These are phyloP conservation scores for Gallinago paraguaiae DNA, from an alignment of 2,113 vertebrate species.

Conservation along the genomic window DNA sequence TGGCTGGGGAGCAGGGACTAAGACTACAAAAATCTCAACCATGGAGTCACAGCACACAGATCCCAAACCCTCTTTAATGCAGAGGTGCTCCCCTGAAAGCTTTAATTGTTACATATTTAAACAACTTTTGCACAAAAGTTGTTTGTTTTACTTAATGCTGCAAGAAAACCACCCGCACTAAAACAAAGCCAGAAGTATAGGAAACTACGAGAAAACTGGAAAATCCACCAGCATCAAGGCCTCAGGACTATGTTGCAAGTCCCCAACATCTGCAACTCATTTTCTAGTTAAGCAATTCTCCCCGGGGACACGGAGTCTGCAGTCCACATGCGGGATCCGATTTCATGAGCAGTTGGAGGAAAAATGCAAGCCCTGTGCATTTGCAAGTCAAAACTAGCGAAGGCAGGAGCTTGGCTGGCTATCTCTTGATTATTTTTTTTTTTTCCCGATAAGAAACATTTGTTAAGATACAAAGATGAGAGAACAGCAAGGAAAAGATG, in stretches of 20 bases:
- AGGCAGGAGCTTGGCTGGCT: constrained; percentile 57
- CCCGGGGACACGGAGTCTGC: constrained; percentile 71
- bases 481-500: neutral
- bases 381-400: constrained; percentile 81
- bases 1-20: neutral
- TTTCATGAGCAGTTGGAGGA: constrained; percentile 79
- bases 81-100: neutral
- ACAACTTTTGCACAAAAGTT: neutral
- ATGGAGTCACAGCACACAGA: neutral
- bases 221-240: constrained; percentile 68
- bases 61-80: neutral
- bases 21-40: neutral
- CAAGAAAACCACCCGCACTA: constrained; percentile 22
- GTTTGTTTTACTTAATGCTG: constrained; percentile 29
- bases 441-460: constrained; percentile 47
- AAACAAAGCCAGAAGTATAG: constrained; percentile 67
- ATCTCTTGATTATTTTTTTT: constrained; percentile 41
- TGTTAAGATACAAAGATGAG: constrained; percentile 39
- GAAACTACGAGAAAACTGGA: constrained; percentile 79
- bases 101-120: fast-evolving
- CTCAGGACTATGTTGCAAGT: constrained; percentile 69
- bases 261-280: constrained; percentile 80
- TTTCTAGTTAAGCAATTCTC: constrained; percentile 80
- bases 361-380: constrained; percentile 77
- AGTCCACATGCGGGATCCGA: constrained; percentile 75